Conservation (phyloP, 2,888 invertebrate genomes). For the Pseudanteris insignis region DNA sequence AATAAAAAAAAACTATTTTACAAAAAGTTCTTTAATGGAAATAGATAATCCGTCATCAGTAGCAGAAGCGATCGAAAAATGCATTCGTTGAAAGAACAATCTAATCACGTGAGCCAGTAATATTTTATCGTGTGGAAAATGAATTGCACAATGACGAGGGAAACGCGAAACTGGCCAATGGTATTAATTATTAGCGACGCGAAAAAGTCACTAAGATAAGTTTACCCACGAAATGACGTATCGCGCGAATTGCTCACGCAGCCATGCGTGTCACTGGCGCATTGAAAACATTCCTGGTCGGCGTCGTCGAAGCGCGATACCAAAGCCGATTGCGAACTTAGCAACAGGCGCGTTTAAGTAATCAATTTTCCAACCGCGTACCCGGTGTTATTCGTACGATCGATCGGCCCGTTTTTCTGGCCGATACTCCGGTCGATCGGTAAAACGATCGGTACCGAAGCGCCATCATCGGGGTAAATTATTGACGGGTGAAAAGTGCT, state of each 20-base stretch:
- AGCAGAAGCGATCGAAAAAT: no score
- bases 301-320: conserved; percentile 13
- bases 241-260: conserved; percentile 27
- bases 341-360: conserved; percentile 30
- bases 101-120: no score
- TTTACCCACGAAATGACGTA: conserved; percentile 20
- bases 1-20: no score
- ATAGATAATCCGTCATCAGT: no score
- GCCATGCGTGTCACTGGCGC: conserved; percentile 25
- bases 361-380: conserved; percentile 32
- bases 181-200: conserved; percentile 1
- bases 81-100: no score
- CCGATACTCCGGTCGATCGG: not conserved
- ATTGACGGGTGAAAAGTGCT: conserved; percentile 33
- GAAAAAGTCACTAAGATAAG: conserved; percentile 9
- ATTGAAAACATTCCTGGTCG: conserved; percentile 25
- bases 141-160: no score
- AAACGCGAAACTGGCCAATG: not conserved
- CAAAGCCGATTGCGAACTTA: conserved; percentile 29
- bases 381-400: not conserved
- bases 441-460: conserved; percentile 27
- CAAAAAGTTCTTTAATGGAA: no score
- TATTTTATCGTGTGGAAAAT: no score
- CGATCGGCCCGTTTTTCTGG: not conserved
- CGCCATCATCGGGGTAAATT: conserved; percentile 18